phyloP scores from a whole-genome alignment of 2,888 invertebrate species.

The Amblyjoppa proteus region DNA sequence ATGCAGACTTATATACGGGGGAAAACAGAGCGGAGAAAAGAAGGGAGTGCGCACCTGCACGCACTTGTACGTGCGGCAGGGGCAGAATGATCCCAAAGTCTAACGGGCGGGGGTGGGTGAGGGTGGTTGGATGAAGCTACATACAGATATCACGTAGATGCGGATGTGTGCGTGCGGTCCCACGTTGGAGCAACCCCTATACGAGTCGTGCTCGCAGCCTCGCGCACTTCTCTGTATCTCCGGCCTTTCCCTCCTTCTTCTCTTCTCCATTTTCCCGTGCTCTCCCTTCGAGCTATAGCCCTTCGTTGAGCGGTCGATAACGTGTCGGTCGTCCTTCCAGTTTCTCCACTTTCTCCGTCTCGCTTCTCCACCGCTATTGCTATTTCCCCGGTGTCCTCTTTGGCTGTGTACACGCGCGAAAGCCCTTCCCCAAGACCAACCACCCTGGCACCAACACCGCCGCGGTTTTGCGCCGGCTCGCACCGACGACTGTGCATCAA shows the following conservation, averaged over 20 bases:
- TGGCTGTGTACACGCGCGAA: constrained; percentile 41
- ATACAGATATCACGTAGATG: constrained; percentile 31
- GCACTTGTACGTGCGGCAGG: constrained; percentile 50
- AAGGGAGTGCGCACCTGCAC: constrained; percentile 51
- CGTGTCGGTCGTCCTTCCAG: constrained; percentile 62
- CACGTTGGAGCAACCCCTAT: constrained; percentile 56
- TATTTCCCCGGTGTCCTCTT: constrained; percentile 61
- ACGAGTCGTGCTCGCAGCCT: constrained; percentile 54
- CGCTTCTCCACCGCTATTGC: constrained; percentile 35
- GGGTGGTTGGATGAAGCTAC: background rate
- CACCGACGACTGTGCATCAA: constrained; percentile 23
- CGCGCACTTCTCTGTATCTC: constrained; percentile 31
- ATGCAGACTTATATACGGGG: background rate
- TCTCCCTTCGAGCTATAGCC: constrained; percentile 49
- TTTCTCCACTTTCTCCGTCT: constrained; percentile 33
- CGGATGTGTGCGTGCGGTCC: constrained; percentile 40
- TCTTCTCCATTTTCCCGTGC: constrained; percentile 50
- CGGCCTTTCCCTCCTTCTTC: constrained; percentile 24
- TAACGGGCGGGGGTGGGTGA: background rate
- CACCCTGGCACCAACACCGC: constrained; percentile 26
- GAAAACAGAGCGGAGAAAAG: background rate
- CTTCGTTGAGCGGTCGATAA: constrained; percentile 65
- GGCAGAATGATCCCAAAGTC: constrained; percentile 46
- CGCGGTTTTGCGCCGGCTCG: constrained; percentile 10
- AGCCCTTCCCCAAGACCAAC: constrained; percentile 55